Conservation (phyloP, 1,140 invertebrate genomes). For the Helicoverpa armigera region DNA sequence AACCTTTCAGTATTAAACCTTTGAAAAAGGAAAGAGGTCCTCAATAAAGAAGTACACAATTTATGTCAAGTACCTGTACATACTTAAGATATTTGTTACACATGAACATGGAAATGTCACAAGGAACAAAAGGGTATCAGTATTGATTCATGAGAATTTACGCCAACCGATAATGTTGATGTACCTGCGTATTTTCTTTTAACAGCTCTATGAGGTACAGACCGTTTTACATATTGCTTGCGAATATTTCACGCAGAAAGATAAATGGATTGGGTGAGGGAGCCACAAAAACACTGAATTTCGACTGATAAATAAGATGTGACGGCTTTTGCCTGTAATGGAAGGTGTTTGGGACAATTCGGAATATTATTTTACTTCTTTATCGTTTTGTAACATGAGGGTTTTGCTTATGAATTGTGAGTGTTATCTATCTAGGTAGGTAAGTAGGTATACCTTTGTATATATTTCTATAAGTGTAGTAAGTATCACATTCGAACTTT, state of each 20-base stretch:
- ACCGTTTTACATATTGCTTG: slow-evolving; percentile 30
- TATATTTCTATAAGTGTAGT: too few species aligned
- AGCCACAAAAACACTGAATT: slow-evolving; percentile 9
- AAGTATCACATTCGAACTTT: background rate
- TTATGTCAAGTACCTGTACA: background rate
- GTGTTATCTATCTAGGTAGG: background rate
- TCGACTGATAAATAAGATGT: slow-evolving; percentile 16
- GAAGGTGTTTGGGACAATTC: background rate
- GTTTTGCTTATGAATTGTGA: background rate
- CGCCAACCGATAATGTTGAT: background rate
- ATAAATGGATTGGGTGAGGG: slow-evolving; percentile 35
- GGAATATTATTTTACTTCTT: slow-evolving; percentile 29
- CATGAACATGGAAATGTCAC: background rate
- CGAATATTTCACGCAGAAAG: slow-evolving; percentile 36
- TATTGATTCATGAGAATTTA: background rate
- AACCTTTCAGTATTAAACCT: background rate
- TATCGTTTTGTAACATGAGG: background rate
- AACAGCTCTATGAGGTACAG: background rate
- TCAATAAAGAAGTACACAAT: slow-evolving; percentile 7
- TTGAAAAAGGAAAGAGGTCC: slow-evolving; percentile 1
- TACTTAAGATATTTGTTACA: background rate
- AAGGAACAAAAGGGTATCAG: background rate
- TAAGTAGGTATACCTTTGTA: background rate
- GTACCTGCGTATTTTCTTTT: background rate
- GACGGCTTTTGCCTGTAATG: slow-evolving; percentile 10